phyloP scores from a whole-genome alignment of 2,113 vertebrate species.

The Mugil cephalus region DNA sequence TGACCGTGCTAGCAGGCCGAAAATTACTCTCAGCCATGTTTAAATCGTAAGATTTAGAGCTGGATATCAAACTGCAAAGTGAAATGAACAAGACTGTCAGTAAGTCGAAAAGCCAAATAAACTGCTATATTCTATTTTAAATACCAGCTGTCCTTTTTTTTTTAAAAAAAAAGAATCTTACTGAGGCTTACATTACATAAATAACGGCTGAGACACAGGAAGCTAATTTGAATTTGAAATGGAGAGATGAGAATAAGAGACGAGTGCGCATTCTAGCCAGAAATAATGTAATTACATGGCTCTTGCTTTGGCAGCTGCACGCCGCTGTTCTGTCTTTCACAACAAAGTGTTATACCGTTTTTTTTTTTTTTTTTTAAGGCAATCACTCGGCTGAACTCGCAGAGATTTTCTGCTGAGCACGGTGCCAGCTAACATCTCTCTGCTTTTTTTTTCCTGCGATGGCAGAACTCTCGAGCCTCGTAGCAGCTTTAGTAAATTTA shows the following conservation, averaged over 20 bases:
- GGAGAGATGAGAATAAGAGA: slow-evolving; percentile 22
- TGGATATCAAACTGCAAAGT: background rate
- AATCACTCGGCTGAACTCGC: slow-evolving; percentile 33
- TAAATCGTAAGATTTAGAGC: too few species aligned
- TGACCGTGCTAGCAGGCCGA: background rate
- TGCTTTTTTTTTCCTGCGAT: background rate
- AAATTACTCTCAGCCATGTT: too few species aligned
- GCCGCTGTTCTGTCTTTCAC: slow-evolving; percentile 20
- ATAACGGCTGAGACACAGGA: slow-evolving; percentile 2
- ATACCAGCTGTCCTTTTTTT: background rate
- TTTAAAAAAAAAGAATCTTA: too few species aligned
- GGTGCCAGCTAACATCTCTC: background rate
- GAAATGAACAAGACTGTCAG: background rate
- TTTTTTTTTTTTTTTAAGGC: slow-evolving; percentile 24
- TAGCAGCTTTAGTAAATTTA: background rate
- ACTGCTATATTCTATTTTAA: background rate
- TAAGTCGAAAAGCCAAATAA: background rate
- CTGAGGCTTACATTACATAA: background rate
- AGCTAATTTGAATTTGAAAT: slow-evolving; percentile 31
- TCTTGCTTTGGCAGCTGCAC: slow-evolving; percentile 20
- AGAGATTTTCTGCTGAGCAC: slow-evolving; percentile 5
- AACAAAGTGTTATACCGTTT: background rate
- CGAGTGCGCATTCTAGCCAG: background rate
- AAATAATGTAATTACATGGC: slow-evolving; percentile 47
- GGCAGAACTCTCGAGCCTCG: background rate